These are phyloP conservation scores for Chroicocephalus ridibundus DNA, from an alignment of 2,113 vertebrate species.

Conservation along the genomic window DNA sequence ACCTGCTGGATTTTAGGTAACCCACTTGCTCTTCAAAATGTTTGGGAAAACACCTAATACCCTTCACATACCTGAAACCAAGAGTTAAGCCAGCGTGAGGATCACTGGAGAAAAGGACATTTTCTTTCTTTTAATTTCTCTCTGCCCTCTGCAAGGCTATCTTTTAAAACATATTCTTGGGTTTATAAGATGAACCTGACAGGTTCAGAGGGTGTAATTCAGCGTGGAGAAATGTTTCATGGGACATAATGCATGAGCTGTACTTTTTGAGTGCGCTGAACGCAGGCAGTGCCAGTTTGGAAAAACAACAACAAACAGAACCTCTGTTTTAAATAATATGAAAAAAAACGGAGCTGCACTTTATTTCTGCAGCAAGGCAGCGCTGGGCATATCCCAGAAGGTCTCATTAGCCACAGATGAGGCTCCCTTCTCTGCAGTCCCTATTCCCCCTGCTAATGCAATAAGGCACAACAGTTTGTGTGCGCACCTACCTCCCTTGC, in stretches of 20 bases:
- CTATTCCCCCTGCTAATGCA: background rate
- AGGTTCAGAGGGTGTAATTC: fast-evolving
- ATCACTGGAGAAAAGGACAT: background rate
- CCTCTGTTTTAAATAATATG: background rate
- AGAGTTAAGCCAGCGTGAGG: background rate
- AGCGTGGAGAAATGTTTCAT: background rate
- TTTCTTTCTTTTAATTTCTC: background rate
- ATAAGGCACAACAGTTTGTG: background rate
- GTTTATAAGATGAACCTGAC: background rate
- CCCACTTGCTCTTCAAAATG: background rate
- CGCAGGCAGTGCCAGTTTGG: background rate
- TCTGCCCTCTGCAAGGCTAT: background rate
- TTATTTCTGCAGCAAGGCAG: background rate
- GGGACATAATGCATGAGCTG: background rate
- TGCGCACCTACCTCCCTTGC: background rate
- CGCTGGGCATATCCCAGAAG: background rate
- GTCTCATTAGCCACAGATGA: background rate
- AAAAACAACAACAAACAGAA: background rate
- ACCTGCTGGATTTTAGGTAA: background rate
- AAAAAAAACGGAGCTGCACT: background rate
- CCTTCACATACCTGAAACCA: background rate
- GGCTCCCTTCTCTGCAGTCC: background rate
- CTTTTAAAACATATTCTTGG: background rate
- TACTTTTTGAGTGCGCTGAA: background rate
- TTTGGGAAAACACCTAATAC: background rate